Evolutionary conservation across 2,797 vertebrate genomes (phyloP), one percentile per base, ranked within the genome.

Genomic region (Podargus strigoides): DNA sequence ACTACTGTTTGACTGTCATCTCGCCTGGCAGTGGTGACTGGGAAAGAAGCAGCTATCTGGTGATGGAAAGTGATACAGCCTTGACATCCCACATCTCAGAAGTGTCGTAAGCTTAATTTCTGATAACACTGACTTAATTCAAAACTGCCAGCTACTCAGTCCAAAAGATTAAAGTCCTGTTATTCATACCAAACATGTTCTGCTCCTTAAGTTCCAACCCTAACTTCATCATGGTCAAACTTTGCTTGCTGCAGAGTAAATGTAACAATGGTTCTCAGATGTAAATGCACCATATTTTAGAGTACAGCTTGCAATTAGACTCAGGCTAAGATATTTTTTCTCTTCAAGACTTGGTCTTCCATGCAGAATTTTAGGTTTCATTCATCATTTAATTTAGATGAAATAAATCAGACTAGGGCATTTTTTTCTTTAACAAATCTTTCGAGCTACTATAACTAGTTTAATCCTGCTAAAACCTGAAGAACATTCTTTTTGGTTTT

Each of bases 101-200:
- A 67, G 60, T 63, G 74, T 56, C 67, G 22, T 15, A 15, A 58
- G 37, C 79, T 74, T 84, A 12, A 84, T 74, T 78, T 55, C 79
- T 74, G 66, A 20, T 49, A 60, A 53, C 59, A 10, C 41, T 37
- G 39, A 26, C 64, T 52, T 81, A 37, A 63, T 42, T 47, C 67
- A 66, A 26, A 83, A 30, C 53, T 30, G 46, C 49, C 53, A 91
- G 66, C 72, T 67, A 8, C 47, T 77, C 44, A 32, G 1, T 21
- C 34, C 21, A 16, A 37, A 77, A 49, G 52, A 46, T 58, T 3
- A 1, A 64, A 34, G 22, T 60, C 6, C 21, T 41, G 55, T 52
- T 78, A 39, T 7, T 59, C 53, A 6, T 28, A 14, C 28, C 0
- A 1, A 34, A 27, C 6, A 0, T 3, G 3, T 62, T 62, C 67